Base-by-base conservation (phyloP, 2,888 invertebrate genomes). In the Erebia aethiops region DNA sequence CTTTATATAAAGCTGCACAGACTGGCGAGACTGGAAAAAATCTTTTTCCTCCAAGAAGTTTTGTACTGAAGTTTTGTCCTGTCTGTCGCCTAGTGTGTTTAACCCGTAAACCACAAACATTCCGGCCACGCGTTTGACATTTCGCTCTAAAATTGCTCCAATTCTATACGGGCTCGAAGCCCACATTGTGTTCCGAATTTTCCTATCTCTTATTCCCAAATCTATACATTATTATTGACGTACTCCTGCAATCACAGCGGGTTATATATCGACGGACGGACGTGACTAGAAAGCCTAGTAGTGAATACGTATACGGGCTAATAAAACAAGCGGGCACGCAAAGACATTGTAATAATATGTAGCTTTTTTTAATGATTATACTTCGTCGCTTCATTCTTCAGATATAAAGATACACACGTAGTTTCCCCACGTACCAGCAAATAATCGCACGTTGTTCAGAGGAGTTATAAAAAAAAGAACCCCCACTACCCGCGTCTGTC, bases 151-250 rank as follows among this genome's bases (percentile, higher is more conserved):
- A 62, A 67, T 58, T 21, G 66, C 21, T 46, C 26, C 46, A 46
- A 67, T 49, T 58, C 58, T 49, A 26, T n/a, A 49, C 49, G 46
- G 58, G 13, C 13, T 52, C 51, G 60, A 51, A 67, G 51, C n/a
- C 14, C 51, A 21, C 70, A 72, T 62, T 62, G 62, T 72, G 71
- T 76, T 71, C 65, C 70, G 73, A 73, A 71, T 71, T 71, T 71
- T 67, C 67, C 60, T 67, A 41, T 67, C 78, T 80, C 79, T 80
- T 81, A 80, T 81, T 80, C 78, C 78, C 80, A 79, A 80, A 80
- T 80, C 79, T 82, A 84, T 84, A 80, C 80, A 84, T 86, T 86
- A 84, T 84, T 84, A 85, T 82, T 82, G 82, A 84, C 82, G 82
- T 78, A 75, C 72, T 75, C 79, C 82, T 82, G 83, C 85, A 86